Conservation (phyloP, 1,140 invertebrate genomes). For the Aphidius ervi region DNA sequence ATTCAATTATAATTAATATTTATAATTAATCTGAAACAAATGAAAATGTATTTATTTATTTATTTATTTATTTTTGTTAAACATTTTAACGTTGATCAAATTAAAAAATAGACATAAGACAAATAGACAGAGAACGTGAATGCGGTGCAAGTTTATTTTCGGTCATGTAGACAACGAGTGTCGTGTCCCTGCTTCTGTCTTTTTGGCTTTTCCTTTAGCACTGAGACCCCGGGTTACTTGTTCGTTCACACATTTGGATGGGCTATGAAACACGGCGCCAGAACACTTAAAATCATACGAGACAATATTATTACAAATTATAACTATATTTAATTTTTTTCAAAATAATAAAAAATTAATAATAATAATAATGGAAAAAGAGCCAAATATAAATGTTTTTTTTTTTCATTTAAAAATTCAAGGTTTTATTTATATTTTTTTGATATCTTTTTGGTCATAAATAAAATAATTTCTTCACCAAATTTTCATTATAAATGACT, state of each 20-base stretch:
- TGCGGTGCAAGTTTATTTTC: slow-evolving; percentile 43
- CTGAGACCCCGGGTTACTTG: not conserved
- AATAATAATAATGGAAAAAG: too few relatives aligned
- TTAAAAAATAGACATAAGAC: too few relatives aligned
- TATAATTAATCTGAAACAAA: slow-evolving; percentile 27
- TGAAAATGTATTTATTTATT: not conserved
- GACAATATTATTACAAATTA: too few relatives aligned
- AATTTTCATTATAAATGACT: too few relatives aligned
- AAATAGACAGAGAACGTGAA: slow-evolving; percentile 14
- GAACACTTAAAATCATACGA: not conserved
- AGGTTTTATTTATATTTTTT: too few relatives aligned
- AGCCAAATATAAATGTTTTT: too few relatives aligned
- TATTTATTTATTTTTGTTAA: not conserved
- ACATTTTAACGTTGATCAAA: too few relatives aligned
- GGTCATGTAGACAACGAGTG: slow-evolving; percentile 28
- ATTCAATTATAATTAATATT: not conserved
- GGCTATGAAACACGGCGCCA: slow-evolving; percentile 1
- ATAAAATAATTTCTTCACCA: too few relatives aligned
- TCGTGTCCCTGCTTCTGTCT: slow-evolving; percentile 23
- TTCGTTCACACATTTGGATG: not conserved
- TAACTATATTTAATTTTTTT: too few relatives aligned
- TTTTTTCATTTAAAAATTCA: too few relatives aligned
- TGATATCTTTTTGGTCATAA: too few relatives aligned
- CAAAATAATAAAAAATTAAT: too few relatives aligned
- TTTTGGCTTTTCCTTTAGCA: slow-evolving; percentile 13